Evolutionary conservation across 1,140 invertebrate species (phyloP), one percentile per base, ranked within the genome.

Genomic region (Drepana arcuata): DNA sequence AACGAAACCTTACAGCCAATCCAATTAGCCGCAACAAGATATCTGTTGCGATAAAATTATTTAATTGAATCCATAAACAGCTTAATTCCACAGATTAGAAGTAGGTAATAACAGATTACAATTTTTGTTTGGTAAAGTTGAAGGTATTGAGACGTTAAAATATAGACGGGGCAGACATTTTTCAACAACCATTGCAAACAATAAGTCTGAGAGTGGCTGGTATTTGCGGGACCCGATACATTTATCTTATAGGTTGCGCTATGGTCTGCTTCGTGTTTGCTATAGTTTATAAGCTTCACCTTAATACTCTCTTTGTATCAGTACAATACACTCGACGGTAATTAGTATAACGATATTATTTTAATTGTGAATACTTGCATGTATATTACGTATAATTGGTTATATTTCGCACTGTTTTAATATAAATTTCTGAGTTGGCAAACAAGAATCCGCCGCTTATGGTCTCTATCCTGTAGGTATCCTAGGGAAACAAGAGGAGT

Each of bases 141-240:
- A 21, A 21, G 9, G 18, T 9, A 34, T 38, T 42, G 16, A 33
- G 30, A 34, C 34, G 18, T 25, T 38, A 27, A 36, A 39, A 43
- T 24, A 36, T 28, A 9, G 16, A 35, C 30, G 34, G 48, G 45
- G 34, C 46, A 54, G 56, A 55, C 64, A 65, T 64, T 60, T 70
- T 75, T 64, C 59, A 65, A 34, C 41, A 43, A 46, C 47, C 55
- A 57, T 58, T 47, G 55, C 56, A 69, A 66, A 77, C 69, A 73
- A 77, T 71, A 71, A 61, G 63, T 71, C 57, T 62, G 53, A 43
- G 33, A 48, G 42, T 47, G 58, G 51, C 61, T 61, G 53, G 47
- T 70, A 67, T 70, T 71, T 77, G 65, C 54, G 53, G 55, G 57
- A 46, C 55, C 64, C 66, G 57, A 71, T 78, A 78, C 59, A 73